Base-by-base conservation (phyloP, 2,888 invertebrate genomes). In the Resseliella maxima region DNA sequence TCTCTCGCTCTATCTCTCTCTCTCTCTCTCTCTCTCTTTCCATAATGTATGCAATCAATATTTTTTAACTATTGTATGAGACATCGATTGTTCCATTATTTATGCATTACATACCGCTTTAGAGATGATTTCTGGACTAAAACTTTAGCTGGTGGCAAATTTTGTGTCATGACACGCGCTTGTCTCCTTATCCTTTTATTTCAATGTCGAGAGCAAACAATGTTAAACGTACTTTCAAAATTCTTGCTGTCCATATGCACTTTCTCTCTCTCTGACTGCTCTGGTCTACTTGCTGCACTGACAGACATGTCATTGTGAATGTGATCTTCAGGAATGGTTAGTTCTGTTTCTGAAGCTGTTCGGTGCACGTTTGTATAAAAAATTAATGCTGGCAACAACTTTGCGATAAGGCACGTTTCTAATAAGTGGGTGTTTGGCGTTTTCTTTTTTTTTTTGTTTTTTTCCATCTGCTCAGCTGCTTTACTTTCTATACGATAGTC, bases 341-440 rank as follows among this genome's bases (percentile, higher is more conserved):
- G 31, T 31, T 31, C 35, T 72, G 72, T 35, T 72, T 0, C 72
- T 59, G 59, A 59, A 8, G 59, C 24, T 59, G 72, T 31, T 35
- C 72, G 12, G 3, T 59, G 72, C 72, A 72, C 72, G 72, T 72
- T 72, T 72, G 18, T 72, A 72, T 72, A 72, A 72, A 72, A 72
- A 72, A 72, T 72, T 72, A 72, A 72, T 72, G 72, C 72, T 72
- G 72, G 72, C 72, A 72, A 72, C 72, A 31, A 72, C 72, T 31
- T 72, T 72, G 72, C 72, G 72, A 72, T 72, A 72, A 72, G 72
- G 72, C 72, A 72, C 72, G 72, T 72, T 72, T 72, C 72, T 72
- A 72, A 72, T 72, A 72, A 72, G 72, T 72, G 72, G 72, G 72
- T 72, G 72, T 72, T 72, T 72, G 72, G 72, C 31, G 72, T 72